Percentiles rank a stretch among this genome's conserved stretches.
phyloP scores from a whole-genome alignment of 2,888 invertebrate genomes.

The Watsonalla binaria region DNA sequence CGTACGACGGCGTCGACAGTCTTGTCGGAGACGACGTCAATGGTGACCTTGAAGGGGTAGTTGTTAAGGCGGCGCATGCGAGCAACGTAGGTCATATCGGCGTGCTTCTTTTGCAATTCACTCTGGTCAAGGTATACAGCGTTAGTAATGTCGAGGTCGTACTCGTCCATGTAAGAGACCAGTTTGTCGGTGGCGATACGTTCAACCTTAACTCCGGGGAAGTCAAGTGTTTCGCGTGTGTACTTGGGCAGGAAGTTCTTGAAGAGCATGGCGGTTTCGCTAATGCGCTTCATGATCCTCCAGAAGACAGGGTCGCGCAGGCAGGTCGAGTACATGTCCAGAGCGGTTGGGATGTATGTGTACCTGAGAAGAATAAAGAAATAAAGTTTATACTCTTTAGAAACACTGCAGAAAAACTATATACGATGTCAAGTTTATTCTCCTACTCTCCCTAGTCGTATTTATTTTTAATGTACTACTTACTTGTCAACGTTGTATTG shows the following conservation, averaged over 20 bases:
- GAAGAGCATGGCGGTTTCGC: conserved; percentile 77
- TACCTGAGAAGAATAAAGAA: conserved; percentile 37
- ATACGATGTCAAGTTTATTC: too few species aligned
- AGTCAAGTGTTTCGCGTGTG: conserved; percentile 78
- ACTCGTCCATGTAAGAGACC: conserved; percentile 84
- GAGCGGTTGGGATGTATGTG: conserved; percentile 77
- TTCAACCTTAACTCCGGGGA: conserved; percentile 82
- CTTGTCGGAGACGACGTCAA: conserved; percentile 78
- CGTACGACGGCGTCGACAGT: conserved; percentile 80
- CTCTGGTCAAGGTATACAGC: conserved; percentile 71
- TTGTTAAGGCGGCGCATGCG: conserved; percentile 82
- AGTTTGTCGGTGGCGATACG: conserved; percentile 81
- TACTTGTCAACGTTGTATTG: conserved; percentile 63
- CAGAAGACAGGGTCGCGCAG: conserved; percentile 87
- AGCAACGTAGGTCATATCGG: conserved; percentile 71
- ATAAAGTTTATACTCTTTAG: not conserved
- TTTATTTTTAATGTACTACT: conserved; percentile 15
- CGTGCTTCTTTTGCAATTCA: conserved; percentile 69
- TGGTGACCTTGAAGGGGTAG: conserved; percentile 80
- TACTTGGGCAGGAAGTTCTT: conserved; percentile 79
- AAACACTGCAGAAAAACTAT: too few species aligned
- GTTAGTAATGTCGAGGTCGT: conserved; percentile 82
- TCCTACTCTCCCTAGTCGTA: too few species aligned
- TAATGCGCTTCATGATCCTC: conserved; percentile 81
- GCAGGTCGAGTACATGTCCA: conserved; percentile 81